Base-by-base conservation (phyloP, 1,140 invertebrate genomes). In the Panulirus ornatus region DNA sequence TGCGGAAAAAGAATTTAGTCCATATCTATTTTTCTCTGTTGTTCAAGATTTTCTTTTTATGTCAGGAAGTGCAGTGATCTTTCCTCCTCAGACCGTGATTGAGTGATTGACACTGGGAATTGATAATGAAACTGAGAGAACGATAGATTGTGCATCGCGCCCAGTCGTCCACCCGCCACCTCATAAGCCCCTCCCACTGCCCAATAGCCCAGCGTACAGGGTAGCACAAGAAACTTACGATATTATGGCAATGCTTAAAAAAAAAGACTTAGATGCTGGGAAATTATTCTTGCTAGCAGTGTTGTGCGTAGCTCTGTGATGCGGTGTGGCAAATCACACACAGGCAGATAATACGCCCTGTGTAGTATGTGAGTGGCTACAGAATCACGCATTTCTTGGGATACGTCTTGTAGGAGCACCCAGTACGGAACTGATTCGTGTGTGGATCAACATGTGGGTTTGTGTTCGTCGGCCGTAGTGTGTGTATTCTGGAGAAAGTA, bases 351-450 rank as follows among this genome's bases (percentile, higher is more conserved):
- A 22, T 3, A 22, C 19, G 54, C n/a, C 14, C 19, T 14, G n/a
- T 14, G n/a, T 58, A 58, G 19, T 5, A 19, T 5, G 54, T 22
- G 5, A 22, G 11, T 0, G 73, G 40, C 19, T 40, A 40, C 11
- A 76, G 1, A 9, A 40, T 58, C 54, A 16, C 54, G 14, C 36
- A 40, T 73, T 38, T 73, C 75, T 44, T 9, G 75, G 30, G 75
- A n/a, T 47, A n/a, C 34, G 2, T 78, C 75, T 78, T 78, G 14
- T 11, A 78, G 54, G 1, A 82, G 16, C 79, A 63, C 47, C 8
- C 79, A 82, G 79, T 82, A 82, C 79, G 54, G 36, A 63, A 51
- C 47, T 82, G 79, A 63, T 63, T 54, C 54, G 79, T 36, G 79
- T 82, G 79, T 22, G 36, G 38, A 34, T 34, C 79, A 82, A 36